These are phyloP conservation scores for Apis mellifera DNA, from an alignment of 1,140 invertebrate genomes.

Conservation along the genomic window Amel_HAv3.1 CM009941.2:13783501-13784000, in stretches of 20 bases:
- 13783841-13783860: slow-evolving; percentile 59
- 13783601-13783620: no score
- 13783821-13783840: slow-evolving; percentile 67
- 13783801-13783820: slow-evolving; percentile 70
- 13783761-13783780: slow-evolving; percentile 62
- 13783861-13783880: slow-evolving; percentile 44
- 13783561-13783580: no score
- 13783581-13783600: no score
- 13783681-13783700: slow-evolving; percentile 5
- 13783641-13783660: no score
- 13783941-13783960: slow-evolving; percentile 59
- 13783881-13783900: slow-evolving; percentile 55
- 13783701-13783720: not conserved
- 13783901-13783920: slow-evolving; percentile 71
- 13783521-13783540: no score
- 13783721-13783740: not conserved
- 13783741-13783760: slow-evolving; percentile 62
- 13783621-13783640: no score
- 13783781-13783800: slow-evolving; percentile 71
- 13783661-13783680: no score
- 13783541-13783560: no score
- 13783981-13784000: slow-evolving; percentile 13
- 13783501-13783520: no score
- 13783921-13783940: slow-evolving; percentile 57
- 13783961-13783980: slow-evolving; percentile 54